Conservation (phyloP, 2,113 vertebrate species). For the Colossoma macropomum region DNA sequence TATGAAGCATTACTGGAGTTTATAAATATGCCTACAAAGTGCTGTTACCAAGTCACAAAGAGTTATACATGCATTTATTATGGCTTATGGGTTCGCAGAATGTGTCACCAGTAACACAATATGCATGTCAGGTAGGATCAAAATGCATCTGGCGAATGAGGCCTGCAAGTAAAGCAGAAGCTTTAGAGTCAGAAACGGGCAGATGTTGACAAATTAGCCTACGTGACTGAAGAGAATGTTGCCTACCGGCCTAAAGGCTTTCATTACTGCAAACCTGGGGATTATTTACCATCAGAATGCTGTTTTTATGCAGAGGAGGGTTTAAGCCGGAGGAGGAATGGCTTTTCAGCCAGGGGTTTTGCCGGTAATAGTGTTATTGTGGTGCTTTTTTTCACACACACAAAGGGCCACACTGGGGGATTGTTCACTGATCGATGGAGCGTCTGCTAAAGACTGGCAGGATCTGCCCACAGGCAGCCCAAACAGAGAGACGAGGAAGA, state of each 20-base stretch:
- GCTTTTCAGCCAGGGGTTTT: background rate
- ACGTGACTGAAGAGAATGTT: background rate
- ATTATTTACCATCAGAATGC: background rate
- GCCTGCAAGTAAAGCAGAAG: background rate
- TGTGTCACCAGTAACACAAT: too few species aligned
- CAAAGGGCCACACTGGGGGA: background rate
- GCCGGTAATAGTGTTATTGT: background rate
- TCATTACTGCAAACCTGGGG: background rate
- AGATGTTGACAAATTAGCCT: background rate
- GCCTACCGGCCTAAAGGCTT: background rate
- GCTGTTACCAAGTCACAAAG: too few species aligned
- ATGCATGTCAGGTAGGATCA: background rate
- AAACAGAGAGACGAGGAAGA: background rate
- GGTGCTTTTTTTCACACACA: background rate
- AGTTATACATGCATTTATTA: too few species aligned
- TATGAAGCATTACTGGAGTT: too few species aligned
- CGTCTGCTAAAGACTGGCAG: slow-evolving; percentile 1
- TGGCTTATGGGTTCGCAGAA: too few species aligned
- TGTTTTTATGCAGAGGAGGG: background rate
- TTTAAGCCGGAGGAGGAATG: background rate
- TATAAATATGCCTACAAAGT: too few species aligned
- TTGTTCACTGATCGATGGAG: slow-evolving; percentile 7
- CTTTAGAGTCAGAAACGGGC: background rate
- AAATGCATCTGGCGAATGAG: background rate
- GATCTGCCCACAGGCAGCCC: slow-evolving; percentile 16